Base-by-base conservation (phyloP, 1,140 invertebrate species). In the Lycorma delicatula region DNA sequence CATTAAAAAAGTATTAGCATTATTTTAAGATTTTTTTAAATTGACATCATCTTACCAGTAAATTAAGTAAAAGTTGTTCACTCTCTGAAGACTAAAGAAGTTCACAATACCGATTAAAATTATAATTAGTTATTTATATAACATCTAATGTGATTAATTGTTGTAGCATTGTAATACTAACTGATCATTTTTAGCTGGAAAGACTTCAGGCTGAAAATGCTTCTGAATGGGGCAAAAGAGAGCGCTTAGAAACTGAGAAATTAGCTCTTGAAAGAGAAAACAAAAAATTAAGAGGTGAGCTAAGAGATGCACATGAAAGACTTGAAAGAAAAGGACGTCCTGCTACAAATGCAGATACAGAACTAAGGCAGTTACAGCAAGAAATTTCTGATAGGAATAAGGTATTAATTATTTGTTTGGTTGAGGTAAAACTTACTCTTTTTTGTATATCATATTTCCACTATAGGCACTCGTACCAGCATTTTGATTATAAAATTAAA, bases 121-220 rank as follows among this genome's bases (percentile, higher is more conserved):
- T n/a, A n/a, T n/a, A n/a, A n/a, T n/a, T n/a, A n/a, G n/a, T n/a
- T n/a, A n/a, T n/a, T n/a, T n/a, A n/a, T n/a, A n/a, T n/a, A n/a
- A n/a, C n/a, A n/a, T n/a, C n/a, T n/a, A 41, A 54, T 12, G 13
- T 48, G 38, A 49, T 36, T 57, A 13, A 38, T 52, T 20, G 9
- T 58, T 56, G 36, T 59, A 13, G 22, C 5, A 11, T 55, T 38
- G 44, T 26, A 18, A n/a, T n/a, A n/a, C n/a, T n/a, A n/a, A n/a
- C n/a, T n/a, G n/a, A n/a, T n/a, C n/a, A 48, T 60, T 72, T 72
- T 44, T 63, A 89, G 81, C 69, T 93, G 62, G 89, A 92, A 67
- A 77, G 81, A 63, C 74, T 95, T 5, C 93, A 96, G 75, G 83
- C 84, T 1, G 92, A 96, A 74, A 96, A 96, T 76, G 92, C 90